Evolutionary conservation across 2,888 invertebrate genomes (phyloP).

Genomic region (Drosophila kanekoi): DNA sequence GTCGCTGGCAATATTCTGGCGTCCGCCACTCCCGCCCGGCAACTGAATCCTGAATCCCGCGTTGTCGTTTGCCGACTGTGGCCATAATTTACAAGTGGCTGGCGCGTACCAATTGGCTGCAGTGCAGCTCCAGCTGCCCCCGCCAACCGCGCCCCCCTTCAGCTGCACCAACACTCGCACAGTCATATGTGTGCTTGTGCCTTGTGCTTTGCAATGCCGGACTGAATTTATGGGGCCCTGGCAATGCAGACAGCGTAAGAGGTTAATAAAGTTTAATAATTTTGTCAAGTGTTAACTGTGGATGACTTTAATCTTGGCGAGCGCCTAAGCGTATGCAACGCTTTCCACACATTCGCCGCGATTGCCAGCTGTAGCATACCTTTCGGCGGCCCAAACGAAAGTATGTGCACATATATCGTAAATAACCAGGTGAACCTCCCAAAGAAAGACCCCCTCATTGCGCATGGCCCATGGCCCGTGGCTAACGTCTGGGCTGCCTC

Average conservation of each 20-base stretch:
- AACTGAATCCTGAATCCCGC: neutral
- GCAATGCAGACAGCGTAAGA: constrained; percentile 56
- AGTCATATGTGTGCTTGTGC: constrained; percentile 41
- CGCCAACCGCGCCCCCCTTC: neutral
- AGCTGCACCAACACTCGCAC: neutral
- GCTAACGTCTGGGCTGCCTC: constrained; percentile 9
- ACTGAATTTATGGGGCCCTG: constrained; percentile 57
- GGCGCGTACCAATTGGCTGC: constrained; percentile 69
- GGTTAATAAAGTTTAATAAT: constrained; percentile 78
- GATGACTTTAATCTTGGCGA: constrained; percentile 56
- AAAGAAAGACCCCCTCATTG: neutral
- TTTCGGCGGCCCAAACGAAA: constrained; percentile 33
- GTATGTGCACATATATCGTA: constrained; percentile 38
- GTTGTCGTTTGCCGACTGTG: constrained; percentile 44
- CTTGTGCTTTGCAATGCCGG: constrained; percentile 54
- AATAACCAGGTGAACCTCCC: constrained; percentile 32
- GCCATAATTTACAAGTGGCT: constrained; percentile 72
- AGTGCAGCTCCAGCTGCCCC: constrained; percentile 15
- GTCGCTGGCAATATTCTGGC: constrained; percentile 12
- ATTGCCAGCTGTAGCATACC: constrained; percentile 41
- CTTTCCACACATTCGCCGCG: constrained; percentile 5
- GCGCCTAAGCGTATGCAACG: constrained; percentile 52
- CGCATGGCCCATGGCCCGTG: neutral
- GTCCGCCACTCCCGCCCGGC: neutral
- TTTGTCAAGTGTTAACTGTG: constrained; percentile 66